Base-by-base conservation (phyloP, 1,140 invertebrate species). In the Tetranychus cinnabarinus region DNA sequence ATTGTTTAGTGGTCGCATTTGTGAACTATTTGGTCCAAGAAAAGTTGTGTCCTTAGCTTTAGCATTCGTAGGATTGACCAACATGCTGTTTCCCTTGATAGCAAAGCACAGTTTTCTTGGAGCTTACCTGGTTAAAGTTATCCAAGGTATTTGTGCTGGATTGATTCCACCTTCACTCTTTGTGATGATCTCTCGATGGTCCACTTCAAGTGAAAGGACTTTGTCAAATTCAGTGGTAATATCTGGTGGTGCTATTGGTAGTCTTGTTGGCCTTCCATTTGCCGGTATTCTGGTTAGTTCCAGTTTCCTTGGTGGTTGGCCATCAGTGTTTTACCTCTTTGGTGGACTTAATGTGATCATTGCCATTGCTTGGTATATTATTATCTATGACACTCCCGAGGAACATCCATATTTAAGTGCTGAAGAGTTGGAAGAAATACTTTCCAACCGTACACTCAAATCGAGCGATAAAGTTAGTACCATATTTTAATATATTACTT, bases 361-460 rank as follows among this genome's bases (percentile, higher is more conserved):
- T 88, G 84, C 84, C 35, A 67, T 84, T 3, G 68, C 80, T 0
- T 95, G 89, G 89, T 83, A 88, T 71, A 70, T 83, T 1, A 73
- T 92, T 31, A 80, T 90, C 7, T 88, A 81, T 69, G 87, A 95
- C 68, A 82, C 82, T 0, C 91, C 91, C 0, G 79, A 79, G 1
- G 74, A 82, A 60, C 89, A 95, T 77, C 87, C 39, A 6, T 42
- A 42, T 10, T 10, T 42, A 6, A 42, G 39, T 87, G 2, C 76
- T 86, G 56, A 95, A 42, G 91, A 97, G 72, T 74, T 81, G 56
- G 82, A 85, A n/a, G 87, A 83, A 69, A 88, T 96, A 39, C 79
- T 86, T 69, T 77, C 65, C 39, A 42, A 42, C 5, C 39, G 39
- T 6, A 6, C 39, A 42, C 58, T 62, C 62, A 46, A 31, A 57